Conservation (phyloP, 2,113 vertebrate genomes). For the Burhinus oedicnemus region DNA sequence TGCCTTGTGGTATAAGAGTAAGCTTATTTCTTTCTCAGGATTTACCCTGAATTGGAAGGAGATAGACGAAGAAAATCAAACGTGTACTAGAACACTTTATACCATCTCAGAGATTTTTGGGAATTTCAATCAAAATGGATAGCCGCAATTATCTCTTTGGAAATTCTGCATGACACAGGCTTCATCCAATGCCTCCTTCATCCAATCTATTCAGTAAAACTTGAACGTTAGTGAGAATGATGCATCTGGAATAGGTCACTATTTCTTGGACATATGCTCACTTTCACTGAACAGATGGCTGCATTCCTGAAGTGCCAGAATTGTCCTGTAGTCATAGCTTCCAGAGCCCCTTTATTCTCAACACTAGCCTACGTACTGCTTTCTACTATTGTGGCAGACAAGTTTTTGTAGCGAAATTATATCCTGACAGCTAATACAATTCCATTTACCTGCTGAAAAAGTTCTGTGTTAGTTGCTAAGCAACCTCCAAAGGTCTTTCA, state of each 20-base stretch:
- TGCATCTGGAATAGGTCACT: background rate
- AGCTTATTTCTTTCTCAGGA: background rate
- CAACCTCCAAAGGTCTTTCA: background rate
- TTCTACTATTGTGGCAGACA: background rate
- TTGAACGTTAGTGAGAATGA: background rate
- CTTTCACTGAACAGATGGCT: background rate
- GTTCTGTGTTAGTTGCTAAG: background rate
- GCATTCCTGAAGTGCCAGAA: background rate
- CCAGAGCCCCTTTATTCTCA: background rate
- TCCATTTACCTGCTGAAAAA: background rate
- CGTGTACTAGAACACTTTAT: background rate
- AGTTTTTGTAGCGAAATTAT: background rate
- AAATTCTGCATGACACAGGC: background rate
- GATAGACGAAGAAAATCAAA: background rate
- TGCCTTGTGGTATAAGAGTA: background rate
- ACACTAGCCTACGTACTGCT: background rate
- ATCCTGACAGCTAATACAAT: background rate
- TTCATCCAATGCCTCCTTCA: background rate
- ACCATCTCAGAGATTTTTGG: background rate
- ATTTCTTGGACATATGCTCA: background rate
- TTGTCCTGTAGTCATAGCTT: background rate
- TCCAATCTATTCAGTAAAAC: background rate
- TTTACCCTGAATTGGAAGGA: background rate
- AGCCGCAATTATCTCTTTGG: background rate
- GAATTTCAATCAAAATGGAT: background rate